phyloP scores from a whole-genome alignment of 2,888 invertebrate species.

The Megalurothrips usitatus region DNA sequence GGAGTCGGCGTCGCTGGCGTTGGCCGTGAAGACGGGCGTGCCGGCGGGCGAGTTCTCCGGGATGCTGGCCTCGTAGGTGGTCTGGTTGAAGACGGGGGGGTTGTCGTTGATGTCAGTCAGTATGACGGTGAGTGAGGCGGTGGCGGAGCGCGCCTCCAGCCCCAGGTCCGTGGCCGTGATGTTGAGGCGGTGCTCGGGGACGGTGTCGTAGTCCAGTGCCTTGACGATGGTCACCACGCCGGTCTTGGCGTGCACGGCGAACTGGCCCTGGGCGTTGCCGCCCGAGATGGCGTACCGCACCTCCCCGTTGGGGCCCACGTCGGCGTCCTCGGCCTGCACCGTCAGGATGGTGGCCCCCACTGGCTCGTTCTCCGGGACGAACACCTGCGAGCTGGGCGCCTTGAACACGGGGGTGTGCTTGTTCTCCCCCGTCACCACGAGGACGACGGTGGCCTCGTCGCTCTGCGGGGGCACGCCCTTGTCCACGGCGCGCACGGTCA shows the following conservation, averaged over 20 bases:
- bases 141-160: slow-evolving; percentile 69
- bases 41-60: slow-evolving; percentile 76
- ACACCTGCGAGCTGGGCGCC: slow-evolving; percentile 78
- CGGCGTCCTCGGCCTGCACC: slow-evolving; percentile 78
- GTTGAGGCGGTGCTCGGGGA: slow-evolving; percentile 78
- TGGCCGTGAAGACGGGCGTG: slow-evolving; percentile 67
- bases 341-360: slow-evolving; percentile 79
- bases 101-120: slow-evolving; percentile 93
- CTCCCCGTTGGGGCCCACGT: slow-evolving; percentile 86
- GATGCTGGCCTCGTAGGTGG: slow-evolving; percentile 69
- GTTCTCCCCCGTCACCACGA: slow-evolving; percentile 84
- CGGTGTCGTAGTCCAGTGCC: slow-evolving; percentile 79
- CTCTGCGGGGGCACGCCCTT: slow-evolving; percentile 82
- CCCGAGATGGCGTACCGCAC: slow-evolving; percentile 77
- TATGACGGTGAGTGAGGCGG: slow-evolving; percentile 76
- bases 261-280: slow-evolving; percentile 75
- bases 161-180: slow-evolving; percentile 84
- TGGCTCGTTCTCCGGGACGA: slow-evolving; percentile 87
- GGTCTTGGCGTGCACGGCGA: slow-evolving; percentile 68
- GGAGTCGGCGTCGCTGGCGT: slow-evolving; percentile 80
- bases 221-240: slow-evolving; percentile 77
- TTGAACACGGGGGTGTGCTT: slow-evolving; percentile 74
- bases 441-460: slow-evolving; percentile 66
- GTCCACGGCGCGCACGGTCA: slow-evolving; percentile 74
- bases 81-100: slow-evolving; percentile 77